Evolutionary conservation across 1,140 invertebrate genomes (phyloP), one percentile per base, ranked within the genome.

Genomic region (Trichogramma pretiosum): DNA sequence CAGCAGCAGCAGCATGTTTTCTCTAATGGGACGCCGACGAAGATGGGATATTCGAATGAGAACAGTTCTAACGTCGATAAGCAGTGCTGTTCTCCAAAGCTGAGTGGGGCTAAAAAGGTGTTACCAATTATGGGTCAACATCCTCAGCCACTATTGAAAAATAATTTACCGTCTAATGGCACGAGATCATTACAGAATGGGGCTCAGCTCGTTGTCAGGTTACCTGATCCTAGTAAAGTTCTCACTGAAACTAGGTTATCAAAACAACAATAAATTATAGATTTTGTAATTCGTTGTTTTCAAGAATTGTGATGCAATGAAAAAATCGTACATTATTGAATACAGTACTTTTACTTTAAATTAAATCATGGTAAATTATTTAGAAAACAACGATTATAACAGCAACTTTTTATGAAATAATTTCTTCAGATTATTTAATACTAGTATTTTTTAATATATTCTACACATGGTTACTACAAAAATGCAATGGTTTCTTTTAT

Each of bases 191-290:
- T 62, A 48, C 65, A 65, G 42, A 67, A 67, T 33, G 65, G 65
- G 5, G 65, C 65, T 1, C 65, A 67, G 33, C 53, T 65, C 35
- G 63, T 67, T 1, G 65, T 67, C 16, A 65, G 65, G 56, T 55
- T 67, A 53, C 63, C 65, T 22, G 65, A 67, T 26, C 63, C 63
- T 3, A 66, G 61, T 23, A 67, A 67, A 56, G 60, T 65, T 8
- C 55, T 44, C 1, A 67, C 60, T 16, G 65, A 67, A 33, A 67
- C 65, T 9, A 65, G 61, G 44, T 54, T 67, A 34, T 65, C 63
- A 8, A 67, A 67, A 47, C 63, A 56, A 60, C 47, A 46, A 36
- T 28, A n/a, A n/a, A n/a, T n/a, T n/a, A n/a, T n/a, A n/a, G n/a
- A n/a, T n/a, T n/a, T n/a, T n/a, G n/a, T n/a, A n/a, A n/a, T n/a